Evolutionary conservation across 2,888 invertebrate genomes (phyloP).

Genomic region (Morpho helenor): DNA sequence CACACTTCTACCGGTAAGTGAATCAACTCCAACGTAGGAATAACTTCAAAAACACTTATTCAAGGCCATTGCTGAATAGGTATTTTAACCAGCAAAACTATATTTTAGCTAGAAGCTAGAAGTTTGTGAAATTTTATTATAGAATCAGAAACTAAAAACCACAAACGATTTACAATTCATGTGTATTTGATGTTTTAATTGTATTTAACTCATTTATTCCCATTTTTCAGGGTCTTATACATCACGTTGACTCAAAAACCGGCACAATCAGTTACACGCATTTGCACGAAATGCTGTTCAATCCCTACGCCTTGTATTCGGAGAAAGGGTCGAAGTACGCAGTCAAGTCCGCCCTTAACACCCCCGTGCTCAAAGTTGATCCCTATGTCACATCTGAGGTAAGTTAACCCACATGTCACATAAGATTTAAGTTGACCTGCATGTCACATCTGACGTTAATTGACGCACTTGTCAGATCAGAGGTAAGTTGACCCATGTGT

Average conservation of each 20-base stretch:
- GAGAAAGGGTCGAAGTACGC: conserved; percentile 68
- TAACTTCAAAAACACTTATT: no score
- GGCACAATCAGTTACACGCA: conserved; percentile 82
- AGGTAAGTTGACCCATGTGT: conserved; percentile 57
- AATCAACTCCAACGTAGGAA: not conserved
- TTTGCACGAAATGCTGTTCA: conserved; percentile 88
- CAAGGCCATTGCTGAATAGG: no score
- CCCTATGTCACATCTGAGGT: conserved; percentile 82
- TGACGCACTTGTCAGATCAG: conserved; percentile 29
- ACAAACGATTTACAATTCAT: not conserved
- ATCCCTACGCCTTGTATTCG: conserved; percentile 85
- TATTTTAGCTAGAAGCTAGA: no score
- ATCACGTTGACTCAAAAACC: conserved; percentile 78
- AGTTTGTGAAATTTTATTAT: no score
- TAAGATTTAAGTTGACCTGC: conserved; percentile 73
- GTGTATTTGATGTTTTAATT: not conserved
- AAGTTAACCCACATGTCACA: conserved; percentile 13
- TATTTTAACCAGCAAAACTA: no score
- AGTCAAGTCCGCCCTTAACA: conserved; percentile 80
- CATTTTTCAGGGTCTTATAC: conserved; percentile 83
- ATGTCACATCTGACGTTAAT: conserved; percentile 66
- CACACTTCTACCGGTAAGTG: conserved; percentile 85
- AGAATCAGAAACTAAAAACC: no score
- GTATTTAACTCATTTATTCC: not conserved
- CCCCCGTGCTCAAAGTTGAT: conserved; percentile 80